Conservation (phyloP, 1,140 invertebrate species). For the Microvelia longipes region DNA sequence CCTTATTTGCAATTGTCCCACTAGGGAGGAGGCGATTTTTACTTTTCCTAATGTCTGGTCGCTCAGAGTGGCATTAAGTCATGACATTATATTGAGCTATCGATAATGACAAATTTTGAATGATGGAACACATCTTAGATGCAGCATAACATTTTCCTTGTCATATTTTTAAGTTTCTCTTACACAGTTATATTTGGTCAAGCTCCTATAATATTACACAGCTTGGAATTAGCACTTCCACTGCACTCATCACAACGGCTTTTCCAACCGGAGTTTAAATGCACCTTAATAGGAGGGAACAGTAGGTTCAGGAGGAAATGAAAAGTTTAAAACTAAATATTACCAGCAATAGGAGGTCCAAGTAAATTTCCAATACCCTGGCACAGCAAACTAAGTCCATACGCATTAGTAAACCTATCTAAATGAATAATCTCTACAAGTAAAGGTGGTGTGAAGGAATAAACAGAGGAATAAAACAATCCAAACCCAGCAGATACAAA, state of each 20-base stretch:
- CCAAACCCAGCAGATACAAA: conserved; percentile 46
- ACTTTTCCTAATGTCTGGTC: too few relatives aligned
- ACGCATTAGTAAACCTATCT: conserved; percentile 70
- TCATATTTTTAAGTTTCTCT: too few relatives aligned
- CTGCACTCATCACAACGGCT: neutral
- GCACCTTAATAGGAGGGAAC: neutral
- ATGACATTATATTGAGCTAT: too few relatives aligned
- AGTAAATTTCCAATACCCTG: conserved; percentile 60
- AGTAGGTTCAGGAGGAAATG: too few relatives aligned
- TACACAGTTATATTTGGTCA: neutral
- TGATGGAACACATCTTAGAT: too few relatives aligned
- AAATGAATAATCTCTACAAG: conserved; percentile 62
- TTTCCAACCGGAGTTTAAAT: neutral
- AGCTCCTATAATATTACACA: neutral
- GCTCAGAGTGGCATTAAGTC: neutral
- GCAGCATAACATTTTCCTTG: too few relatives aligned
- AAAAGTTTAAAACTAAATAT: neutral
- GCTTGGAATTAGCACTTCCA: neutral
- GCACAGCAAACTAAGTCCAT: conserved; percentile 69
- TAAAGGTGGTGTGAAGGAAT: conserved; percentile 75
- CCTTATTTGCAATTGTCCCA: too few relatives aligned
- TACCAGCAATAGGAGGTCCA: conserved; percentile 45
- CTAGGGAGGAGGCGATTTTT: too few relatives aligned
- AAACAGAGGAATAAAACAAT: conserved; percentile 69
- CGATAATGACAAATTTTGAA: too few relatives aligned